Evolutionary conservation across 2,113 vertebrate species (phyloP).

Genomic region (Acrocephalus kingi): DNA sequence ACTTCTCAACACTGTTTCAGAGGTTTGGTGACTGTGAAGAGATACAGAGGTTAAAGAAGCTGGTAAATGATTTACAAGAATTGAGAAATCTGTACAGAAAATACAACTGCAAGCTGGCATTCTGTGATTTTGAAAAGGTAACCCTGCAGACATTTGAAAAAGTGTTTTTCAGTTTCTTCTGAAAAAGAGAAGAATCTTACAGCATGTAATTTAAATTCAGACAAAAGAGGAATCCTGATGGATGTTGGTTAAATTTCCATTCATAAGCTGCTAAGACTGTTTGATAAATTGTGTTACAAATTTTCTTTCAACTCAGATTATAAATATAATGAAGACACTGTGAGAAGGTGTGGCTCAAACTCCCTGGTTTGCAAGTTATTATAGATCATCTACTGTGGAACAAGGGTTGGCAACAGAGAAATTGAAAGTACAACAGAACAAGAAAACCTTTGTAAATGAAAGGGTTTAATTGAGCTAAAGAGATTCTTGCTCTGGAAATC

Average conservation of each 20-base stretch:
- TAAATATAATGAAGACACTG: neutral
- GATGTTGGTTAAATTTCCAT: neutral
- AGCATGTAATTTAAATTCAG: neutral
- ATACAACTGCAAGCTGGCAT: constrained; percentile 87
- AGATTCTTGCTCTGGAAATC: neutral
- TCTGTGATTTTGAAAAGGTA: constrained; percentile 94
- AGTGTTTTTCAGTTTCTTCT: neutral
- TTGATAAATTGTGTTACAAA: neutral
- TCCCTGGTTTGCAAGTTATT: neutral
- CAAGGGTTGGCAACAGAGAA: neutral
- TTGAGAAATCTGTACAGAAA: constrained; percentile 85
- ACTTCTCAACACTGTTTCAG: constrained; percentile 64
- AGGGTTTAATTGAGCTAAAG: neutral
- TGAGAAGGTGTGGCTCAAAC: neutral
- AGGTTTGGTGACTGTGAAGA: constrained; percentile 80
- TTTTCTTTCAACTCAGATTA: neutral
- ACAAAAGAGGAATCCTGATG: neutral
- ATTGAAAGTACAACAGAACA: neutral
- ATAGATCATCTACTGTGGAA: neutral
- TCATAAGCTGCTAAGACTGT: neutral
- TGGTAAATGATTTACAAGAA: constrained; percentile 83
- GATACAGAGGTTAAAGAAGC: constrained; percentile 76
- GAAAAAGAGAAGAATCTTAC: neutral
- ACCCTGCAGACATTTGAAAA: neutral
- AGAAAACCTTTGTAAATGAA: neutral